These are phyloP conservation scores for human (Homo sapiens) DNA, from an alignment of 2,113 vertebrate genomes.

Conservation along the genomic window DNA sequence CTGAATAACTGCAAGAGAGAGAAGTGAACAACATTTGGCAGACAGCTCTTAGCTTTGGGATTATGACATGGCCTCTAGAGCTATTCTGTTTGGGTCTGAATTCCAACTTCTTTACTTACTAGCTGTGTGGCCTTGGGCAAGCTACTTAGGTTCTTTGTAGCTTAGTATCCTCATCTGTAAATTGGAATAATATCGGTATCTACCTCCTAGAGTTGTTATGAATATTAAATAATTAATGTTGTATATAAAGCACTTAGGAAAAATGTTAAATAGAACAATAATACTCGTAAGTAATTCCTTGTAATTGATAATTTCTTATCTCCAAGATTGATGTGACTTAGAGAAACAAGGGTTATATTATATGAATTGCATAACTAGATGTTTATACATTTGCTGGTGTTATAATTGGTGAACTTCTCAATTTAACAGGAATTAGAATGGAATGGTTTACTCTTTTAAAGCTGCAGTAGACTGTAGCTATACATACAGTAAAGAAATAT, in stretches of 20 bases:
- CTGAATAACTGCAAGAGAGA: not conserved
- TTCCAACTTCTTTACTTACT: not conserved
- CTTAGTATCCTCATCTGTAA: not conserved
- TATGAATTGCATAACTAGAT: not conserved
- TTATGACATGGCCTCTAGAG: not conserved
- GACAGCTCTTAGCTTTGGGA: not conserved
- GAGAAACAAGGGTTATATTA: not conserved
- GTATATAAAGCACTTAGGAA: not conserved
- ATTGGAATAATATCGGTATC: not conserved
- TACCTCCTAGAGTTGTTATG: not conserved
- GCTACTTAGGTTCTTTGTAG: not conserved
- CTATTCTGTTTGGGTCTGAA: not conserved
- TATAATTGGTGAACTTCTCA: not conserved
- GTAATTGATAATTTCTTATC: not conserved
- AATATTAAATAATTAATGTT: not conserved
- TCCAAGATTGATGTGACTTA: not conserved
- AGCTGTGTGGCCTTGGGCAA: not conserved
- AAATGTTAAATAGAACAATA: not conserved
- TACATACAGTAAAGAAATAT: not conserved
- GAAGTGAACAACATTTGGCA: not conserved
- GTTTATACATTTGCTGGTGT: not conserved
- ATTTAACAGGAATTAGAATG: slow-evolving; percentile 16
- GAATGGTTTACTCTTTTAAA: not conserved
- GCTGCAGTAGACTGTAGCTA: not conserved
- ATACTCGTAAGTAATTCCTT: not conserved